phyloP scores from a whole-genome alignment of 2,113 vertebrate genomes.

The Varanus komodoensis region DNA sequence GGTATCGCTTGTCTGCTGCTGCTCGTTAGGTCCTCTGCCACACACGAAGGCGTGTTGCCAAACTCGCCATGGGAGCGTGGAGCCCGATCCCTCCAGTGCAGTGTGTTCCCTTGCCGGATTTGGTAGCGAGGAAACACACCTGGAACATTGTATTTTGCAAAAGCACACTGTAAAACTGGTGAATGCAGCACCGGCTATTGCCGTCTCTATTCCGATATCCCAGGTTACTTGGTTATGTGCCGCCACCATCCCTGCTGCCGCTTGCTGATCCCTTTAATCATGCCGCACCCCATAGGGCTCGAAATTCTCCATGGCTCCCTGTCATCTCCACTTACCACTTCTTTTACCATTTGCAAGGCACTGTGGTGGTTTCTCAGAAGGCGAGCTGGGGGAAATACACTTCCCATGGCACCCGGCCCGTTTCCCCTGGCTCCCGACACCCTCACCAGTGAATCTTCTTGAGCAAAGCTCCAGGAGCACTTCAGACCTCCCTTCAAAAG shows the following conservation, averaged over 20 bases:
- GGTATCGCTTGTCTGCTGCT: neutral
- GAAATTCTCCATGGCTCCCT: slow-evolving; percentile 79
- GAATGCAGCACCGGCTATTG: slow-evolving; percentile 81
- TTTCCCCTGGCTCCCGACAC: neutral
- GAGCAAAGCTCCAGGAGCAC: slow-evolving; percentile 18
- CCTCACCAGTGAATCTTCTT: neutral
- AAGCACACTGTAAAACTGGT: slow-evolving; percentile 73
- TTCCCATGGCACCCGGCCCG: neutral
- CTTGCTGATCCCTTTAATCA: slow-evolving; percentile 65
- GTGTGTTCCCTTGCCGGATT: slow-evolving; percentile 12
- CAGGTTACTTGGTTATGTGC: slow-evolving; percentile 75
- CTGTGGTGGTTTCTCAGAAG: slow-evolving; percentile 38
- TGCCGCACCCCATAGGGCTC: slow-evolving; percentile 73
- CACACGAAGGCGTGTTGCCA: neutral
- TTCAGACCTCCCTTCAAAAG: no score
- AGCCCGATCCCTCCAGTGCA: neutral
- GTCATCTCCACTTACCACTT: slow-evolving; percentile 52
- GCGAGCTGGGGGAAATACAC: slow-evolving; percentile 1
- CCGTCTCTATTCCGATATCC: slow-evolving; percentile 76
- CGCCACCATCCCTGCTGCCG: slow-evolving; percentile 69
- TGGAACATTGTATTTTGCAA: slow-evolving; percentile 23
- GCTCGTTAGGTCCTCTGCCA: no score
- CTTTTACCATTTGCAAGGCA: slow-evolving; percentile 31
- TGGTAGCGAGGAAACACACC: slow-evolving; percentile 28
- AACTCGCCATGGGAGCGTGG: slow-evolving; percentile 17